Conservation (phyloP, 2,113 vertebrate species). For the Ursus arctos region DNA sequence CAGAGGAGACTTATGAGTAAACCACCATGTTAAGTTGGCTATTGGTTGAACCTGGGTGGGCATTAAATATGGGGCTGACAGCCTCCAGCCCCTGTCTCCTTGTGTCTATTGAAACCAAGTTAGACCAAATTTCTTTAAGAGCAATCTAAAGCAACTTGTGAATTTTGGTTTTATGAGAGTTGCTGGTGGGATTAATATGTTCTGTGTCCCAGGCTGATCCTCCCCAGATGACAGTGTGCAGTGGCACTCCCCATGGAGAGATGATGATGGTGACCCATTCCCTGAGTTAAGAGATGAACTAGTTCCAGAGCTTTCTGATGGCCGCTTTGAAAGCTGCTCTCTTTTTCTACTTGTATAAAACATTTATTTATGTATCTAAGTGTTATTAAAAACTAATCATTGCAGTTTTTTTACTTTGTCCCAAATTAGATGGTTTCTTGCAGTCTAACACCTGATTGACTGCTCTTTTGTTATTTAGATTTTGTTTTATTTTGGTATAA, state of each 20-base stretch:
- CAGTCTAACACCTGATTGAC: not conserved
- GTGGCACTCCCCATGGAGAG: conserved; percentile 29
- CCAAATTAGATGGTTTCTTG: not conserved
- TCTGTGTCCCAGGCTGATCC: conserved; percentile 64
- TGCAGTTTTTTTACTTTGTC: not conserved
- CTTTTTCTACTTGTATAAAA: conserved; percentile 40
- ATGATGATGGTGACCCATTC: conserved; percentile 67
- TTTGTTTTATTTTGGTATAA: conserved; percentile 46
- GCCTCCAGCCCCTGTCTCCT: not conserved
- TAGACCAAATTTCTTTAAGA: conserved; percentile 27
- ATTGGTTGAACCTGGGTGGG: not conserved
- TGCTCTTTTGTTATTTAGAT: conserved; percentile 7
- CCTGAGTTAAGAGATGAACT: conserved; percentile 65
- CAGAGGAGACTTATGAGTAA: not conserved
- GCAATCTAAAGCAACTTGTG: not conserved
- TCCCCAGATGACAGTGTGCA: conserved; percentile 72
- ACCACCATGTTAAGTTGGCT: not conserved
- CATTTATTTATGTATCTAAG: not conserved
- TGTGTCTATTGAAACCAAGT: not conserved
- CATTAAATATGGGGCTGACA: not conserved
- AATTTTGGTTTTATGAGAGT: not conserved
- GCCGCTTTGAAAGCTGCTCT: not conserved
- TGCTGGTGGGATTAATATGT: conserved; percentile 33
- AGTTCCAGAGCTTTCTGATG: not conserved
- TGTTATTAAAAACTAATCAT: conserved; percentile 42